Evolutionary conservation across 2,888 invertebrate genomes (phyloP), one percentile per base, ranked within the genome.

Genomic region (Xestia ashworthii): DNA sequence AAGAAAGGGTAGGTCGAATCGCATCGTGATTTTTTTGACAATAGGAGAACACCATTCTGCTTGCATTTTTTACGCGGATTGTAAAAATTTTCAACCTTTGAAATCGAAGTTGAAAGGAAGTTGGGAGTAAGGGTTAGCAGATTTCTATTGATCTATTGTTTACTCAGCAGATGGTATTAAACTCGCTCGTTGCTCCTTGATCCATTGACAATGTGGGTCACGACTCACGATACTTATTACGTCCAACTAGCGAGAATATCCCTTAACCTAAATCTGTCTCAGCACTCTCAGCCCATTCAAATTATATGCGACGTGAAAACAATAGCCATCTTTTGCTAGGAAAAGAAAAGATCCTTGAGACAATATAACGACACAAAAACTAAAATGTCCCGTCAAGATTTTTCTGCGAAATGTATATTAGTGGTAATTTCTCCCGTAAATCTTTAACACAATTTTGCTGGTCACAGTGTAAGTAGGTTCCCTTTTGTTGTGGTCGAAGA

Each of bases 1-100:
- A 94, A 94, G 96, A 96, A 96, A 95, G 96, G 96, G 96, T 96
- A 95, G 93, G 91, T 92, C 92, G 94, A 93, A 91, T 94, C 93
- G 93, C 92, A 92, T 89, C 91, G 89, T 90, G 90, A 91, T 93
- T 94, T 95, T 95, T 94, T 89, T 94, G 87, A 90, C 89, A 91
- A 90, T 91, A 86, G 87, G 83, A 88, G 81, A 89, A 81, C 83
- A 90, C 88, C 87, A 87, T 85, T 88, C 88, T 91, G 93, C 94
- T 95, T 95, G 94, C 94, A 94, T 93, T 94, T 95, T 95, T 94
- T 92, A 89, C 81, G 76, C 90, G 92, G 92, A 91, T 91, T 90
- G 89, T 90, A 93, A 94, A 95, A 94, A 93, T 90, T 9, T 90
- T 90, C 89, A 92, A 93, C 93, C 91, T 90, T 91, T 90, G 92